A percentile compares a stretch with the other conserved stretches of the same genome.
Evolutionary conservation across 2,888 invertebrate genomes (phyloP).

Genomic region (Noctua comes): DNA sequence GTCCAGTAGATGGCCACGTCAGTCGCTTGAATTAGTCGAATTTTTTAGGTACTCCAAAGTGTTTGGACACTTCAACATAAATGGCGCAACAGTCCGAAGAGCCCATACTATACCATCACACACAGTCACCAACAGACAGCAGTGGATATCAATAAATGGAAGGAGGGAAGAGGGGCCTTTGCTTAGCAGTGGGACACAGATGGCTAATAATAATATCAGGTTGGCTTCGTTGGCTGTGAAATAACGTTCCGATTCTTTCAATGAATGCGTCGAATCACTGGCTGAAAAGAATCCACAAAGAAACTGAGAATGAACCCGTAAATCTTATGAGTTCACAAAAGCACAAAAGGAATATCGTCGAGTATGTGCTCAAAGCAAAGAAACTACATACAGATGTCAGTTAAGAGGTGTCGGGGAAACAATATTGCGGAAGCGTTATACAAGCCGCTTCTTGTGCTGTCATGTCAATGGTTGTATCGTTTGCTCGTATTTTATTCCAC

Average conservation of each 20-base stretch:
- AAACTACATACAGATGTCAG: constrained; percentile 41
- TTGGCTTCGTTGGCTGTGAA: constrained; percentile 68
- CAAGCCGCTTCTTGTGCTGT: constrained; percentile 57
- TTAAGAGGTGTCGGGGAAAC: constrained; percentile 42
- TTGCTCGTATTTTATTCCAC: constrained; percentile 10
- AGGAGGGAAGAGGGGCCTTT: background rate
- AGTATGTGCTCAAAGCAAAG: constrained; percentile 35
- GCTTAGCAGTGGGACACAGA: background rate
- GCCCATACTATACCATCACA: background rate
- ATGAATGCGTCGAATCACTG: constrained; percentile 65
- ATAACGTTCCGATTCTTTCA: constrained; percentile 57
- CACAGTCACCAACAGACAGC: background rate
- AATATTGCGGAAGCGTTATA: constrained; percentile 61
- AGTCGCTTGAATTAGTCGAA: background rate
- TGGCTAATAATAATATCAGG: background rate
- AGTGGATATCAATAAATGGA: background rate
- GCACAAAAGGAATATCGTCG: constrained; percentile 62
- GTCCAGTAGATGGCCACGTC: background rate
- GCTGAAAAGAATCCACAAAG: constrained; percentile 66
- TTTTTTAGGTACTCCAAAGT: background rate
- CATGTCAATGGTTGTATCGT: constrained; percentile 12
- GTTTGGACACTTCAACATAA: background rate
- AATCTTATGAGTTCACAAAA: constrained; percentile 65
- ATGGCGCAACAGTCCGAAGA: background rate
- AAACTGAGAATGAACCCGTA: constrained; percentile 63